These are phyloP conservation scores for Myodes glareolus DNA, from an alignment of 2,113 vertebrate genomes.

Conservation along the genomic window DNA sequence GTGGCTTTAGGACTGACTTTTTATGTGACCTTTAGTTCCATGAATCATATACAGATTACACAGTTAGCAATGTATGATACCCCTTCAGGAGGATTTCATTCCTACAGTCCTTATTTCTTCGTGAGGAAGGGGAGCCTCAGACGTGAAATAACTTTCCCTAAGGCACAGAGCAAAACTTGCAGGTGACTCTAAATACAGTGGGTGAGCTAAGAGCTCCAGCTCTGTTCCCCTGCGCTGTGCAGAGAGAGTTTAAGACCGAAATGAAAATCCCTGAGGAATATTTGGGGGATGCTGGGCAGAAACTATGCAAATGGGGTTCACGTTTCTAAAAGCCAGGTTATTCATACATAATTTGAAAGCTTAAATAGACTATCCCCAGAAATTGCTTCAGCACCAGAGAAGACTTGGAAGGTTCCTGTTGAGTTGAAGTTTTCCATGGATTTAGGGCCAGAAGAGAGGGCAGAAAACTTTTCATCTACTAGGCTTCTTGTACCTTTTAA, in stretches of 20 bases:
- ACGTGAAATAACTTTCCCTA: not conserved
- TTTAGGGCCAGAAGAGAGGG: not conserved
- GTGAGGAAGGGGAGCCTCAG: not conserved
- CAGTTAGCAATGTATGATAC: too few relatives aligned
- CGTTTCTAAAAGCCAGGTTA: not conserved
- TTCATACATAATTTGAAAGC: not conserved
- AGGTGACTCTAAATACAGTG: not conserved
- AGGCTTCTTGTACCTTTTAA: constrained; percentile 1
- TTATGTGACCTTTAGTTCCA: not conserved
- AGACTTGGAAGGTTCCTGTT: not conserved
- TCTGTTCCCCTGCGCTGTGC: rapidly evolving
- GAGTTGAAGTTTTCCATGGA: not conserved
- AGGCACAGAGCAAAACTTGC: not conserved
- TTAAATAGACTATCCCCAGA: not conserved
- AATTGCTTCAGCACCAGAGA: not conserved
- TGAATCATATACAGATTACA: not conserved
- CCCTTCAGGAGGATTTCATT: not conserved
- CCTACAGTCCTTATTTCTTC: not conserved
- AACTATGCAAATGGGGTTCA: rapidly evolving
- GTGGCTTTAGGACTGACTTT: not conserved
- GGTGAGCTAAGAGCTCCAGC: not conserved
- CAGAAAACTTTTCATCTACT: not conserved
- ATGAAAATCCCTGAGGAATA: rapidly evolving
- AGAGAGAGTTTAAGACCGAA: not conserved
- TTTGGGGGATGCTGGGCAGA: rapidly evolving